Percentiles rank a stretch among this genome's conserved stretches.
Conservation (phyloP, 2,797 vertebrate genomes). For the Cuniculus paca region DNA sequence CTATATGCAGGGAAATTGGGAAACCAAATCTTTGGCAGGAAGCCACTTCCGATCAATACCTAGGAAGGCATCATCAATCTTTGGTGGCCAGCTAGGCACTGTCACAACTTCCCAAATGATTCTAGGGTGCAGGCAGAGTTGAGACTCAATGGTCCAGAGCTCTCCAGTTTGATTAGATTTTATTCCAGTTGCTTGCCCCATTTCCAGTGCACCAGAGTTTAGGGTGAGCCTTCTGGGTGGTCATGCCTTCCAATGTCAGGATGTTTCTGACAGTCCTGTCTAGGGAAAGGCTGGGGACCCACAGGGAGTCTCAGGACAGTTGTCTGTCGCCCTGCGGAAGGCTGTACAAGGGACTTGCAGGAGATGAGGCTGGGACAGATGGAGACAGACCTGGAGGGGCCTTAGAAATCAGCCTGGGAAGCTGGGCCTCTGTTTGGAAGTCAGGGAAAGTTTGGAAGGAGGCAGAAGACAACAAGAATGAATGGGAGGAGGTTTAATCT, state of each 20-base stretch:
- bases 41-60: not conserved
- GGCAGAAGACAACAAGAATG: not conserved
- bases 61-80: not conserved
- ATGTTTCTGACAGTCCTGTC: not conserved
- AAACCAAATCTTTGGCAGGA: conserved; percentile 20
- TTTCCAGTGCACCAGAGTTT: not conserved
- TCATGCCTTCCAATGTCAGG: not conserved
- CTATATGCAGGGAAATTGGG: not conserved
- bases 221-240: not conserved
- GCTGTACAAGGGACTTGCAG: not conserved
- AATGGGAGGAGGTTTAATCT: not conserved
- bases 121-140: not conserved
- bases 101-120: not conserved
- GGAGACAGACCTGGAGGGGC: not conserved
- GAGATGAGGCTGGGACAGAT: not conserved
- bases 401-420: not conserved
- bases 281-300: not conserved
- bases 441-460: not conserved
- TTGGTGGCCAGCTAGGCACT: conserved; percentile 33
- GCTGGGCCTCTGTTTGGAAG: not conserved
- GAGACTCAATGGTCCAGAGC: conserved; percentile 4
- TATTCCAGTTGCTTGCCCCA: not conserved
- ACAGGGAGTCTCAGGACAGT: not conserved
- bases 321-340: not conserved
- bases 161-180: not conserved